A percentile compares a stretch with the other conserved stretches of the same genome.
phyloP scores from a whole-genome alignment of 2,888 invertebrate species.

The Amiota minor region DNA sequence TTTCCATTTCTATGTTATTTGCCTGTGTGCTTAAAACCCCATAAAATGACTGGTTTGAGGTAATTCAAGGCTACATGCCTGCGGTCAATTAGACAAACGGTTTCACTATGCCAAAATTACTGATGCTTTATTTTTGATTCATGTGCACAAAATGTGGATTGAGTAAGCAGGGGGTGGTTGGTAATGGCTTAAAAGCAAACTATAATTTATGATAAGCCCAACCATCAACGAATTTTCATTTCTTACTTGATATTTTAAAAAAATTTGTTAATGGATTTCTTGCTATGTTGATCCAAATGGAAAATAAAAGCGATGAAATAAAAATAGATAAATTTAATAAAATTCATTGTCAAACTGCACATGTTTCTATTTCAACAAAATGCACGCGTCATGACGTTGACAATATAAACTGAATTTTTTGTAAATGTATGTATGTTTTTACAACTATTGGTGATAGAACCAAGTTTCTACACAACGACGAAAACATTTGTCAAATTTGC shows the following conservation, averaged over 20 bases:
- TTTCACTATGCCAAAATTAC: background rate
- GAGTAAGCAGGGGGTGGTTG: background rate
- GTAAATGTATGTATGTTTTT: background rate
- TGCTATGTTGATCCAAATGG: too few species aligned
- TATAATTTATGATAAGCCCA: background rate
- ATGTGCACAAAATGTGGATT: background rate
- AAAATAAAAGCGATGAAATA: too few species aligned
- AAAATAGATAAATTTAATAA: too few species aligned
- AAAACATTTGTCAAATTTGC: slow-evolving; percentile 19
- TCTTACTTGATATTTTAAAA: too few species aligned
- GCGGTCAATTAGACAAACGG: background rate
- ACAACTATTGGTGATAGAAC: background rate
- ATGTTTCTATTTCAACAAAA: too few species aligned
- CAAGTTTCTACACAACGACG: background rate
- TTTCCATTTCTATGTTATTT: too few species aligned
- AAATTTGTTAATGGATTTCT: too few species aligned
- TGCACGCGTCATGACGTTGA: background rate
- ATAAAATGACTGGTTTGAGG: slow-evolving; percentile 18
- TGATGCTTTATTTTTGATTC: slow-evolving; percentile 12
- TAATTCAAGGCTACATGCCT: background rate
- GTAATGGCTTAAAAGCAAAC: background rate
- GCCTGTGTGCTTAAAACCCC: background rate
- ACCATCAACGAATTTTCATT: too few species aligned
- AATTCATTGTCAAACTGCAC: too few species aligned
- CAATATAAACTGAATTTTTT: slow-evolving; percentile 9